These are phyloP conservation scores for Drosophila putrida DNA, from an alignment of 2,888 invertebrate genomes.

Conservation along the genomic window DNA sequence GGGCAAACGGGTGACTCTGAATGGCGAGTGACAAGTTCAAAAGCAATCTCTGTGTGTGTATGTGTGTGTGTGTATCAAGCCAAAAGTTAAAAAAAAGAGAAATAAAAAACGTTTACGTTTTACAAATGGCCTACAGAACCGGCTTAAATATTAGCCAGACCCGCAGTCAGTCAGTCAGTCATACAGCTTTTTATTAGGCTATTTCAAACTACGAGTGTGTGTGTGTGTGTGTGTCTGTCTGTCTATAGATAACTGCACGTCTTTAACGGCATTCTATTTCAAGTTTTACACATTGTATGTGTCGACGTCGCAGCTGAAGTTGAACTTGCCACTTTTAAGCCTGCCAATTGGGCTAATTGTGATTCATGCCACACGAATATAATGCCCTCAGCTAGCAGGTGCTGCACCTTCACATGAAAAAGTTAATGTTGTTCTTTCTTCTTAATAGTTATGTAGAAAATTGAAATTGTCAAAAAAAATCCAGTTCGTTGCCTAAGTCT, in stretches of 20 bases:
- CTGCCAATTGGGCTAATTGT: slow-evolving; percentile 52
- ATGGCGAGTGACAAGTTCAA: slow-evolving; percentile 77
- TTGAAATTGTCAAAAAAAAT: not conserved
- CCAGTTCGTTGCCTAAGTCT: slow-evolving; percentile 72
- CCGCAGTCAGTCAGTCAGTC: slow-evolving; percentile 50
- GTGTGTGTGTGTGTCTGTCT: slow-evolving; percentile 37
- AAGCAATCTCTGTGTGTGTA: slow-evolving; percentile 32
- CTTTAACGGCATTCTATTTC: slow-evolving; percentile 77
- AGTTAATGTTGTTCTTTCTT: not conserved
- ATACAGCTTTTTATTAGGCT: slow-evolving; percentile 74
- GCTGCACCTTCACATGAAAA: slow-evolving; percentile 45
- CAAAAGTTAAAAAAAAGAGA: slow-evolving; percentile 35
- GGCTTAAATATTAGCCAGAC: slow-evolving; percentile 55
- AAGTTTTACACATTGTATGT: slow-evolving; percentile 58
- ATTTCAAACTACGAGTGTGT: slow-evolving; percentile 39
- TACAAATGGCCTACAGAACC: slow-evolving; percentile 70
- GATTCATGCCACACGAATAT: slow-evolving; percentile 19
- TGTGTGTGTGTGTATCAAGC: slow-evolving; percentile 40
- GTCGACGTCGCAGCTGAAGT: slow-evolving; percentile 30
- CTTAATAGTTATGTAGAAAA: not conserved
- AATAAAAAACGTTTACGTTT: slow-evolving; percentile 42
- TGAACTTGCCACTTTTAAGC: slow-evolving; percentile 11
- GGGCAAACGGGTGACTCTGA: slow-evolving; percentile 61
- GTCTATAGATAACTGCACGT: slow-evolving; percentile 59
- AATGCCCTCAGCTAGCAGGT: slow-evolving; percentile 26